Conservation (phyloP, 2,797 vertebrate genomes). For the Sarcoramphus papa region DNA sequence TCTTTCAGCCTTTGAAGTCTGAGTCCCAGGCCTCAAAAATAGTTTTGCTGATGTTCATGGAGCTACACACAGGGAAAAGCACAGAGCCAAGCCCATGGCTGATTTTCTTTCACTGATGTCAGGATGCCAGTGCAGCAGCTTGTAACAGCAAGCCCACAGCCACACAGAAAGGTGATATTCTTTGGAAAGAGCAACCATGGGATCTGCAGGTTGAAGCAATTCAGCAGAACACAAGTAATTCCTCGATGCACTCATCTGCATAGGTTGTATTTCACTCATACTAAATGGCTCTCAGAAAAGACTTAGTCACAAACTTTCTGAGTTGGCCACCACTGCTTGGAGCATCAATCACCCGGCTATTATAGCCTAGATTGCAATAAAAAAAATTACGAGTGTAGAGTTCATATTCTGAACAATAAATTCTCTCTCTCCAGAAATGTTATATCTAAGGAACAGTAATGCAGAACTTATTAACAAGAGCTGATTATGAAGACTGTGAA, state of each 20-base stretch:
- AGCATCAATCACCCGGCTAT: background rate
- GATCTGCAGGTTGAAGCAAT: background rate
- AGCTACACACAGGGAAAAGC: background rate
- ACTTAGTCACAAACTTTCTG: background rate
- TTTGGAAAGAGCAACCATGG: background rate
- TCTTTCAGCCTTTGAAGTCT: background rate
- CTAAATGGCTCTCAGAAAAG: background rate
- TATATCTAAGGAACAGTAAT: background rate
- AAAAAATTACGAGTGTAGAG: background rate
- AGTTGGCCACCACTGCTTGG: background rate
- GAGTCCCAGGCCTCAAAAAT: background rate
- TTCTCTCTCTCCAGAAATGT: background rate
- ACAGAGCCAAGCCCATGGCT: background rate
- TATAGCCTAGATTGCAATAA: background rate
- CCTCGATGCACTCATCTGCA: background rate
- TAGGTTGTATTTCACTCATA: background rate
- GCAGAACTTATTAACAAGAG: background rate
- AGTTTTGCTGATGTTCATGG: background rate
- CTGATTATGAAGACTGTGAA: background rate
- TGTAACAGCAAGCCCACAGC: background rate
- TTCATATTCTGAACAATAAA: background rate
- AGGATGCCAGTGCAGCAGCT: background rate
- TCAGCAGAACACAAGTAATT: background rate
- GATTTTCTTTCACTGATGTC: background rate
- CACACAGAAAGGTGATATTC: background rate